Conservation (phyloP, 2,113 vertebrate genomes). For the Psilopsiagon aymara region DNA sequence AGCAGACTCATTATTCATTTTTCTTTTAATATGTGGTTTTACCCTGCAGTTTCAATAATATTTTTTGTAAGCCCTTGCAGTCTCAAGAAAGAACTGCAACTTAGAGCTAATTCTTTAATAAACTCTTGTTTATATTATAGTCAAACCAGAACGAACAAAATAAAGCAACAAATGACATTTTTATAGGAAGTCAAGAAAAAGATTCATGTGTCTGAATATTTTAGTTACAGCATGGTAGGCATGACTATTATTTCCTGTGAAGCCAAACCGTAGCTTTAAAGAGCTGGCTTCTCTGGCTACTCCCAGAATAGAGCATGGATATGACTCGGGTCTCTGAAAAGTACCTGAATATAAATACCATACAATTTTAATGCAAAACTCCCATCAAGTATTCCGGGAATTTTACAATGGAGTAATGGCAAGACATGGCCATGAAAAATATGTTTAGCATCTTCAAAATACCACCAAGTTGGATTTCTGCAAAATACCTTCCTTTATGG, state of each 20-base stretch:
- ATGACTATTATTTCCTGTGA: conserved; percentile 60
- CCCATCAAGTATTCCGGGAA: conserved; percentile 8
- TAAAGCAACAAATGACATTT: conserved; percentile 44
- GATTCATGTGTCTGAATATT: conserved; percentile 63
- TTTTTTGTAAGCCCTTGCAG: conserved; percentile 11
- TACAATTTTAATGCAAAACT: conserved; percentile 8
- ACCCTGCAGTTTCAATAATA: conserved; percentile 24
- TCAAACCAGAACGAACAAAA: conserved; percentile 55
- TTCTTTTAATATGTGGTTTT: conserved; percentile 52
- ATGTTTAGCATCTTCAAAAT: background rate
- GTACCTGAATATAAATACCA: conserved; percentile 25
- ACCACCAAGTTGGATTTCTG: background rate
- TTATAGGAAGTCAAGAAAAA: conserved; percentile 56
- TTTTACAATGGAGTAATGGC: background rate
- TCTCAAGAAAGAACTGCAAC: conserved; percentile 19
- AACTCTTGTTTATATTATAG: conserved; percentile 50
- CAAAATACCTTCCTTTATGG: background rate
- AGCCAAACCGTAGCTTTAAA: background rate
- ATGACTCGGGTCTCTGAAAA: background rate
- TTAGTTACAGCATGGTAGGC: conserved; percentile 46
- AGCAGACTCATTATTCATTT: conserved; percentile 65
- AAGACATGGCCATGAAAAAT: background rate
- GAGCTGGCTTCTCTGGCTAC: background rate
- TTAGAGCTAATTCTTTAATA: conserved; percentile 29
- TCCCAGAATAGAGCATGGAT: background rate